Evolutionary conservation across 23 tunicate genomes (phyloP), one percentile per base, ranked within the genome.

Genomic region (Ascidia mentula): DNA sequence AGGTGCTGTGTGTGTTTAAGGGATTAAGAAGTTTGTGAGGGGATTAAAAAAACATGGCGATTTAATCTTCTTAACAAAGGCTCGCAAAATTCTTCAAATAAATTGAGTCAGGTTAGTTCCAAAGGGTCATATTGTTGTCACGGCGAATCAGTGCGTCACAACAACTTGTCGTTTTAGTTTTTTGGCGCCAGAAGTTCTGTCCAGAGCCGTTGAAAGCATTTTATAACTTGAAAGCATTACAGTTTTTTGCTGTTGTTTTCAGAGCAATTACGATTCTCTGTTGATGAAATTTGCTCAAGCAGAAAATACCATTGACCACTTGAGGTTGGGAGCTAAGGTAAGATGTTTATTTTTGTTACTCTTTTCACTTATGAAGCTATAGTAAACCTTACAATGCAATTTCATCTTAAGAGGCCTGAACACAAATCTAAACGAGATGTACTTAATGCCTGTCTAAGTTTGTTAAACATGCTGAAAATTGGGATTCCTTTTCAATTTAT

Each of bases 291-390:
- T 59, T 69, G 97, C 97, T 0, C 81, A 92, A 75, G 97, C 97
- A 7, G 97, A 92, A 75, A 92, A 92, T 53, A 85, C 88, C 4
- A 92, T 92, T 36, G 97, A 92, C 39, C 91, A 92, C 35, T 42
- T 92, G 28, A 73, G 97, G 37, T 72, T 92, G 35, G 97, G 97
- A 61, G 97, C 97, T 32, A 87, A 87, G 85, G 90, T 87, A 42
- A 42, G 77, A 24, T 9, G 13, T 42, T 42, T n/a, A n/a, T n/a
- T n/a, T n/a, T n/a, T n/a, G n/a, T n/a, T n/a, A n/a, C n/a, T n/a
- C n/a, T n/a, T n/a, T n/a, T n/a, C n/a, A n/a, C n/a, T n/a, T n/a
- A n/a, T n/a, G n/a, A n/a, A n/a, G n/a, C n/a, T n/a, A n/a, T n/a
- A n/a, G n/a, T n/a, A n/a, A n/a, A n/a, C n/a, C n/a, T n/a, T n/a